phyloP scores from a whole-genome alignment of 2,797 vertebrate species.

The Pangasius krempfi region DNA sequence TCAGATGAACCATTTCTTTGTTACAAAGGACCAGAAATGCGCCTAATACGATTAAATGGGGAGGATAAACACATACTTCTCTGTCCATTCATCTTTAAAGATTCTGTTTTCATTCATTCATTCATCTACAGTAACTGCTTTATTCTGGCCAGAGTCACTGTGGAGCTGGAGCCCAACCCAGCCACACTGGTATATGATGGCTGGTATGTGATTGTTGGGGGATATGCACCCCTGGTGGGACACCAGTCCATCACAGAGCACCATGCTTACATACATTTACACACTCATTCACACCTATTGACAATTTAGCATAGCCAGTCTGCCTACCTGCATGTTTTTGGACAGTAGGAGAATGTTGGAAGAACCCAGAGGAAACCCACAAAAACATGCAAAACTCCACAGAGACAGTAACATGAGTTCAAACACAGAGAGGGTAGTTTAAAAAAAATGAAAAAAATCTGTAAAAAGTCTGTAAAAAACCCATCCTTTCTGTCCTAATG shows the following conservation, averaged over 20 bases:
- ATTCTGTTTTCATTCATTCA: not conserved
- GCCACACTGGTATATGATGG: not conserved
- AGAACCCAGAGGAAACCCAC: slow-evolving; percentile 1
- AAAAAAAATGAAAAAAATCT: not conserved
- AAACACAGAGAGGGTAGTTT: not conserved
- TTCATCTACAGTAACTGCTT: not conserved
- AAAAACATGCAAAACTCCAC: not conserved
- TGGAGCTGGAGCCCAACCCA: not conserved
- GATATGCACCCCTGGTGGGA: not conserved
- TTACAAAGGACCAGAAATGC: not conserved
- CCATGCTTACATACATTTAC: not conserved
- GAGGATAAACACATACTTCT: not conserved
- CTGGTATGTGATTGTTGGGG: not conserved
- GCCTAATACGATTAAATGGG: not conserved
- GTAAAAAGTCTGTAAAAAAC: not conserved
- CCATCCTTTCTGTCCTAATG: not conserved
- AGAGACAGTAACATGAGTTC: not conserved
- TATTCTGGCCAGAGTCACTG: not conserved
- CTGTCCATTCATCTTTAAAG: not conserved
- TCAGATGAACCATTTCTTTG: too few relatives aligned
- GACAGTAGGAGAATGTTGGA: too few relatives aligned
- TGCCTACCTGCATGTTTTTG: not conserved
- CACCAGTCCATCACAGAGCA: not conserved
- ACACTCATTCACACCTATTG: not conserved
- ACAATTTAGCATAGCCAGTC: not conserved